Conservation (phyloP, 2,797 vertebrate species). For the Acanthurus leucopareius region DNA sequence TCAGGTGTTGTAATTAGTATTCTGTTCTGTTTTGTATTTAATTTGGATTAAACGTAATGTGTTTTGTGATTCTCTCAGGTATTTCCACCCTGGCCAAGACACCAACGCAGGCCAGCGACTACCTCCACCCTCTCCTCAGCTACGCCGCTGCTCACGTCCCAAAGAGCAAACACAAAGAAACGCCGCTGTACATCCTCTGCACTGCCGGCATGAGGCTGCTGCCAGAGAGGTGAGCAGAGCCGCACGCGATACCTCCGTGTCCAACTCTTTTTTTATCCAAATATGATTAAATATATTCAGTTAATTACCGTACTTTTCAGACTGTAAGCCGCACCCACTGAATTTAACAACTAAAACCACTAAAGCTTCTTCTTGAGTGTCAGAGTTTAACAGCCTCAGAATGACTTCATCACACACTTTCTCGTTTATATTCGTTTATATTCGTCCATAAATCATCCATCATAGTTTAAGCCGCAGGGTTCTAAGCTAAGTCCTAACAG, state of each 20-base stretch:
- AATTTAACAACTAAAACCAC: no score
- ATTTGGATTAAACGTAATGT: neutral
- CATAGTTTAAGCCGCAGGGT: no score
- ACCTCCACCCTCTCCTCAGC: conserved; percentile 92
- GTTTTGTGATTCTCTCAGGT: conserved; percentile 76
- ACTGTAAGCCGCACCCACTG: no score
- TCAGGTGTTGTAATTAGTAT: neutral
- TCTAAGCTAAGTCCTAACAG: no score
- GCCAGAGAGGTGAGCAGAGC: conserved; percentile 85
- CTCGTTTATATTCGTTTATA: no score
- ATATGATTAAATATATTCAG: no score
- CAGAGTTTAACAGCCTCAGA: no score
- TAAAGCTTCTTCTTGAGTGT: no score
- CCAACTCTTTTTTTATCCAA: neutral
- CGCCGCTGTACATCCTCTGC: conserved; percentile 96
- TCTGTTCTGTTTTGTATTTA: neutral
- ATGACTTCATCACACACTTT: no score
- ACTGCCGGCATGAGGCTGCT: conserved; percentile 96
- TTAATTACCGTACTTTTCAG: no score
- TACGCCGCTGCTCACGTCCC: conserved; percentile 95
- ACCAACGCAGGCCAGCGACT: conserved; percentile 93
- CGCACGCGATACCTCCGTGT: rapidly evolving
- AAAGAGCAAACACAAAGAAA: conserved; percentile 93
- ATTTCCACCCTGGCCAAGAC: conserved; percentile 93
- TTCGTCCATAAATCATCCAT: no score